Percentiles rank a stretch among this genome's conserved stretches.
Evolutionary conservation across 1,140 invertebrate genomes (phyloP).

Genomic region (Drosophila bifasciata): DNA sequence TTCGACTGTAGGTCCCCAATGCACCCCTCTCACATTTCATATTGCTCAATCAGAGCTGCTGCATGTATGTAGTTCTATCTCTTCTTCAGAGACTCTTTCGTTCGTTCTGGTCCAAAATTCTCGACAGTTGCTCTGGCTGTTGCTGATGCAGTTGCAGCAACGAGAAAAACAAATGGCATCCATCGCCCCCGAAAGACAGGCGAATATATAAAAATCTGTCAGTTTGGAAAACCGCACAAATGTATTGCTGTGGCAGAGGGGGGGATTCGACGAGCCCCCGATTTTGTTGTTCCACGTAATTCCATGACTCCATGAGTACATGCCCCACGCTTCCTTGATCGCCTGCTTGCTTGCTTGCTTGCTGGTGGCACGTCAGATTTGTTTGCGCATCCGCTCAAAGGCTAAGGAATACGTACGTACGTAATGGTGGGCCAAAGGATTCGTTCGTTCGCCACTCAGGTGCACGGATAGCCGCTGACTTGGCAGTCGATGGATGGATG

Average conservation of each 20-base stretch:
- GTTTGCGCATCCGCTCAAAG: slow-evolving; percentile 25
- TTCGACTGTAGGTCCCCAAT: no score
- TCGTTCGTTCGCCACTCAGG: slow-evolving; percentile 8
- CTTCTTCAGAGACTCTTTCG: slow-evolving; percentile 7
- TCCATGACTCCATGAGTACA: no score
- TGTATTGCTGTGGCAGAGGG: slow-evolving; percentile 52
- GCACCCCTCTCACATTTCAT: neutral
- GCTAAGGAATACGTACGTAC: slow-evolving; percentile 31
- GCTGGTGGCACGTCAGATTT: slow-evolving; percentile 47
- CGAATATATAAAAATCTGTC: slow-evolving; percentile 60
- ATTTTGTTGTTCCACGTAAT: slow-evolving; percentile 15
- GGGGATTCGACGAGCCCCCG: no score
- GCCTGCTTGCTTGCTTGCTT: neutral
- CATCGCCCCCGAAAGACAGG: slow-evolving; percentile 53
- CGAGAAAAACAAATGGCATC: slow-evolving; percentile 31
- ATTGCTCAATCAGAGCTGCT: neutral
- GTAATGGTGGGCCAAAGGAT: slow-evolving; percentile 21
- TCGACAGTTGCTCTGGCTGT: slow-evolving; percentile 58
- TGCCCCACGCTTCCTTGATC: neutral
- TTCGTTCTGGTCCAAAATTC: slow-evolving; percentile 16
- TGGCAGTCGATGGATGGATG: slow-evolving; percentile 52
- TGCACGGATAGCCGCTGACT: slow-evolving; percentile 15
- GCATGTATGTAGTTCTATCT: neutral
- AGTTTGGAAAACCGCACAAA: slow-evolving; percentile 62
- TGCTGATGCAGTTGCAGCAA: slow-evolving; percentile 10